Evolutionary conservation across 2,113 vertebrate species (phyloP), one percentile per base, ranked within the genome.

Genomic region (Melierax canorus): DNA sequence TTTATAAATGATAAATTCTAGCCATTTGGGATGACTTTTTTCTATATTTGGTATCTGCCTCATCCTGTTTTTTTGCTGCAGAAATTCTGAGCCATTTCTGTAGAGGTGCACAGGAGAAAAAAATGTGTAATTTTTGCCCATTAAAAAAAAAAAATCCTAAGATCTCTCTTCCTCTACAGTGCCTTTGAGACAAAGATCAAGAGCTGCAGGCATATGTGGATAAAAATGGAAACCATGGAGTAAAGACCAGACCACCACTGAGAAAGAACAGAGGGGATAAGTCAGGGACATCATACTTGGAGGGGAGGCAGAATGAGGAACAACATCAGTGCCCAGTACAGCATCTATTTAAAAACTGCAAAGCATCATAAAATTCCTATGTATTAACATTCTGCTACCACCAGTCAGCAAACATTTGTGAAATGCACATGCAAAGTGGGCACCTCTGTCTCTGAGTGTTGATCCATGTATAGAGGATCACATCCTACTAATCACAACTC

Each of bases 101-200:
- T 23, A 67, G 79, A 83, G 13, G 15, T 0, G 2, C 1, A 15
- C 1, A 26, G 3, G 1, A 63, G 7, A 69, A 76, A 86, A 78
- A 90, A 29, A 39, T 2, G 7, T 17, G 7, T 17, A 12, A 27
- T 6, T 69, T 73, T 76, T 69, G 9, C 15, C 7, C 24, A 48
- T 39, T 67, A 3, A 9, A 38, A 53, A 50, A 77, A 56, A 15
- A 24, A 79, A 50, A 7, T 17, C 22, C 22, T 38, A 50, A 78
- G 19, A 46, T 82, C 8, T 66, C 6, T 82, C 5, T 56, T 71
- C 7, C 4, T 76, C 26, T 36, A 41, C 12, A 62, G 14, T 81
- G 1, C 13, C 71, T 87, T 63, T 90, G 51, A 71, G n/a, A 69
- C 1, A 53, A 77, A 71, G 30, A 77, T 39, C 7, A 88, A 88